These are phyloP conservation scores for Hirtodrosophila histrioides DNA, from an alignment of 2,888 invertebrate species.

Conservation along the genomic window DNA sequence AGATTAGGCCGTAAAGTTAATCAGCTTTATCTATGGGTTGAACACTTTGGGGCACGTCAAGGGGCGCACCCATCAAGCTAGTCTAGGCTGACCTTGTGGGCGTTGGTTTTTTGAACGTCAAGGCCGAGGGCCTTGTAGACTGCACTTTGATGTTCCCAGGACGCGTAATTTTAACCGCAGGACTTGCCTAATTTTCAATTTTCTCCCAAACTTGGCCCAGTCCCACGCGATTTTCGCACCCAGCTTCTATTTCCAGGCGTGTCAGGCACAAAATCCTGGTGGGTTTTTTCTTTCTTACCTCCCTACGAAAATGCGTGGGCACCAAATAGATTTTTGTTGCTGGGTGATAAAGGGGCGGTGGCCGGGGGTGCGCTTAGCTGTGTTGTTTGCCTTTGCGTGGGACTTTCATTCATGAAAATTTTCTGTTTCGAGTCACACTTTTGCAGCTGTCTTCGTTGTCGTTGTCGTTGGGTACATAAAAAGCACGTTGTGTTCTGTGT, in stretches of 20 bases:
- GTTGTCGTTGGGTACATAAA: slow-evolving; percentile 40
- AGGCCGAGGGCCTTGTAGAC: slow-evolving; percentile 30
- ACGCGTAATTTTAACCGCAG: slow-evolving; percentile 57
- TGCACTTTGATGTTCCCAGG: slow-evolving; percentile 63
- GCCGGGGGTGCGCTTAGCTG: slow-evolving; percentile 21
- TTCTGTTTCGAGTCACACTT: slow-evolving; percentile 61
- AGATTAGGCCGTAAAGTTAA: slow-evolving; percentile 7
- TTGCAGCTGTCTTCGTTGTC: slow-evolving; percentile 47
- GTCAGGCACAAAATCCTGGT: slow-evolving; percentile 27
- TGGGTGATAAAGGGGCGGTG: background rate
- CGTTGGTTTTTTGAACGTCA: slow-evolving; percentile 27
- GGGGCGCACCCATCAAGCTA: slow-evolving; percentile 37
- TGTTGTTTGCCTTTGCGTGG: slow-evolving; percentile 72
- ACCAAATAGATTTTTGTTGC: slow-evolving; percentile 27
- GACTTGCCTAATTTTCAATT: slow-evolving; percentile 62
- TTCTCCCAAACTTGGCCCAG: slow-evolving; percentile 43
- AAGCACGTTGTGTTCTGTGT: slow-evolving; percentile 43
- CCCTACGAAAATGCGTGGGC: slow-evolving; percentile 45
- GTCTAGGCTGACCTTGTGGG: slow-evolving; percentile 50
- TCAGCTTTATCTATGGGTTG: slow-evolving; percentile 15
- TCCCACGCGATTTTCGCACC: slow-evolving; percentile 43
- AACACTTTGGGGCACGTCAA: slow-evolving; percentile 40
- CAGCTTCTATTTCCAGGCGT: slow-evolving; percentile 48
- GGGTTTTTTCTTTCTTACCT: slow-evolving; percentile 8
- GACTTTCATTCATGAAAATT: slow-evolving; percentile 83